Base-by-base conservation (phyloP, 2,797 vertebrate genomes). In the Brotula barbata region DNA sequence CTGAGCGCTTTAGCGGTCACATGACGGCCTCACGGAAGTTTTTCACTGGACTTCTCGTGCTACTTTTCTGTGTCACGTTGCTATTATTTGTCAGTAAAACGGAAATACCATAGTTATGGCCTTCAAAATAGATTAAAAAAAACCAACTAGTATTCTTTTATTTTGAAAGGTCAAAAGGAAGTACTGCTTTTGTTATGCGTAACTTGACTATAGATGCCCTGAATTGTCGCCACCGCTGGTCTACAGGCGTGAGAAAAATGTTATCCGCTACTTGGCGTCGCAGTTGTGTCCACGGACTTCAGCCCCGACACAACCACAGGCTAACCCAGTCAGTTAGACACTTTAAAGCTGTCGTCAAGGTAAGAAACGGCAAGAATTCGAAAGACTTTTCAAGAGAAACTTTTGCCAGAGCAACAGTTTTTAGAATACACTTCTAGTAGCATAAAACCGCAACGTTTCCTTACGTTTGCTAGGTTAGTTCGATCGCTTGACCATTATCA, bases 11-110 rank as follows among this genome's bases (percentile, higher is more conserved):
- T 19, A 11, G 11, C 5, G 58, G 76, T 85, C 88, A 89, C 83
- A 78, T 90, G 87, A 87, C 22, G 49, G 23, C 56, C 42, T 33
- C 36, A 41, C 80, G 76, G 79, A 86, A 78, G 73, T 73, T 80
- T 69, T 39, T 57, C 36, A 41, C 13, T 7, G 44, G 40, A 17
- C 25, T 36, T 20, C 19, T 46, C 69, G 51, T 31, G n/a, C 20
- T 31, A 13, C 51, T 17, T 10, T 11, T 3, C 4, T 6, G 0
- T 11, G 1, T 39, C 25, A 70, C 59, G 34, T 13, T 33, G 3
- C 0, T 3, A 0, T 4, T 0, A n/a, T 3, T 12, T 12, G 41
- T 6, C 1, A 12, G 13, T 14, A 6, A 2, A 7, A 16, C 20
- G 20, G 17, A 65, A 57, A 20, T 0, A 1, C 0, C 0, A 5